Evolutionary conservation across 2,113 vertebrate species (phyloP).

Genomic region (Gallinago media): DNA sequence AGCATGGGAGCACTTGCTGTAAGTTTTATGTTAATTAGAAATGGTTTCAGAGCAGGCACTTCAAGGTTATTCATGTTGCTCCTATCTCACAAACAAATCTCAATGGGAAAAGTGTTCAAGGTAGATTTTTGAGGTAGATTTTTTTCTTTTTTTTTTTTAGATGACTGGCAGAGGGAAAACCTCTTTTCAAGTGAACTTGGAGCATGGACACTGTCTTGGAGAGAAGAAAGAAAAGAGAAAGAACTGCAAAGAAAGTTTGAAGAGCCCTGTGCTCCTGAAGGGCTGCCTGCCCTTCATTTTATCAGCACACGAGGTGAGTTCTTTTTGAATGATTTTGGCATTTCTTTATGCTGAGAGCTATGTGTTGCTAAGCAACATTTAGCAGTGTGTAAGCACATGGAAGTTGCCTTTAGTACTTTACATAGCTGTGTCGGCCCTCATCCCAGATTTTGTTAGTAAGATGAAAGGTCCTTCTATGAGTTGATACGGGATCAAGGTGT

Average conservation of each 20-base stretch:
- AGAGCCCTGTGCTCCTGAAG: neutral
- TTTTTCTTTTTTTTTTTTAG: neutral
- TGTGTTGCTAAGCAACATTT: constrained; percentile 17
- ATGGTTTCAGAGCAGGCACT: neutral
- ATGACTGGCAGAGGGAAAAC: neutral
- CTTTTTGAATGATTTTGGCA: neutral
- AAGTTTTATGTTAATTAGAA: neutral
- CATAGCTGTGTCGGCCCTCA: neutral
- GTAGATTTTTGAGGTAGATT: neutral
- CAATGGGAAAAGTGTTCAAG: neutral
- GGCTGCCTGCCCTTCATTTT: neutral
- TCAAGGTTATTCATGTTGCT: neutral
- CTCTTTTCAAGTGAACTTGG: neutral
- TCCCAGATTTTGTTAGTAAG: neutral
- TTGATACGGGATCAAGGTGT: neutral
- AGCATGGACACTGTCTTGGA: neutral
- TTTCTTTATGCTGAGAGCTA: neutral
- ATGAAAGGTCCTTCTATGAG: constrained; percentile 33
- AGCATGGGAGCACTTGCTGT: neutral
- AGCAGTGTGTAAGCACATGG: neutral
- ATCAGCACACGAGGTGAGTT: neutral
- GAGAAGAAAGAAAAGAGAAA: neutral
- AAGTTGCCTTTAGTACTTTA: constrained; percentile 18
- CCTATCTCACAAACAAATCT: neutral
- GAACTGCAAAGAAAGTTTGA: neutral